Conservation (phyloP, 2,113 vertebrate species). For the Excalfactoria chinensis region DNA sequence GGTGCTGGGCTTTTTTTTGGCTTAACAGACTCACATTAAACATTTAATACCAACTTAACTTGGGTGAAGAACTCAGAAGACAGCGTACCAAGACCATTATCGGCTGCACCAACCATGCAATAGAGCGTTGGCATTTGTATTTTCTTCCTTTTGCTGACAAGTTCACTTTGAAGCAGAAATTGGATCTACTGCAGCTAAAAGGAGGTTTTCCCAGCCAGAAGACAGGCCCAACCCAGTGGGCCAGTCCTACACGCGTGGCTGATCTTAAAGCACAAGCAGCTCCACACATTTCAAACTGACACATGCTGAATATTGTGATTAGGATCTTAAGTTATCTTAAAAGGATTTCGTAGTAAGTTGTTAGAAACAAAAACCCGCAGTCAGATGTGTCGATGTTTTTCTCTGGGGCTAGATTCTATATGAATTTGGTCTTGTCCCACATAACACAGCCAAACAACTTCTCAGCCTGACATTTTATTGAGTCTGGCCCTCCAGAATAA, state of each 20-base stretch:
- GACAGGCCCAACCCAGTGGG: not conserved
- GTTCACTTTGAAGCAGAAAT: slow-evolving; percentile 23
- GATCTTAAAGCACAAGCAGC: not conserved
- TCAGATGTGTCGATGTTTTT: not conserved
- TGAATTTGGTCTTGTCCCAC: not conserved
- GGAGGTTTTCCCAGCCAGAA: slow-evolving; percentile 31
- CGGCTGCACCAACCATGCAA: slow-evolving; percentile 54
- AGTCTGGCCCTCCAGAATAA: not conserved
- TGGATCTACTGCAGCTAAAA: slow-evolving; percentile 40
- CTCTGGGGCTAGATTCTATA: not conserved
- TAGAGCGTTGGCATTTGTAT: not conserved
- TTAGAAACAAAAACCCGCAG: slow-evolving; percentile 14
- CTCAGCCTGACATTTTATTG: not conserved
- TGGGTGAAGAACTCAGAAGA: not conserved
- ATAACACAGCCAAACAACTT: not conserved
- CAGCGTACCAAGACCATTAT: not conserved
- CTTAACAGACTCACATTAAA: not conserved
- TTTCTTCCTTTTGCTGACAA: slow-evolving; percentile 20
- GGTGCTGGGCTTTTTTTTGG: not conserved
- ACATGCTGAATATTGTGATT: not conserved
- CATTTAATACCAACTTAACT: not conserved
- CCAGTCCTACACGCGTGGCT: not conserved
- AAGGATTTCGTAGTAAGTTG: not conserved
- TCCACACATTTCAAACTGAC: not conserved
- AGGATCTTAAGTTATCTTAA: not conserved